Percentiles rank a stretch among this genome's conserved stretches.
These are phyloP conservation scores for Naja naja DNA, from an alignment of 2,113 vertebrate genomes.

Conservation along the genomic window DNA sequence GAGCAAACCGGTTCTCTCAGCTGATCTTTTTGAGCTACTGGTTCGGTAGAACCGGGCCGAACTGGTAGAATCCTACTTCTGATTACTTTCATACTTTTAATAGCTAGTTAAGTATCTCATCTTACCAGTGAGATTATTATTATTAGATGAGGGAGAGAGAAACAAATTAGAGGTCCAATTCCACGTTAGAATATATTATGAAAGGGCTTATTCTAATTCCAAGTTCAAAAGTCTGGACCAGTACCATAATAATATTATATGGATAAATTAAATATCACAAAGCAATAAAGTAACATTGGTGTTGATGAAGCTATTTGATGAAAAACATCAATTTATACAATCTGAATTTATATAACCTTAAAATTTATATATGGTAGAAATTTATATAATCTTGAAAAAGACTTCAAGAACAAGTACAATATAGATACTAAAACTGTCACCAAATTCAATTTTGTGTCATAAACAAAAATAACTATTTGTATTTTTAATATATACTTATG, in stretches of 20 bases:
- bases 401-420: neutral
- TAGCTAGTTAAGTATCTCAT: neutral
- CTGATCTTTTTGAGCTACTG: too few relatives aligned
- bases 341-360: neutral
- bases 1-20: too few relatives aligned
- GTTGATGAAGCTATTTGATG: neutral
- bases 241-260: neutral
- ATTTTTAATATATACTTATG: neutral
- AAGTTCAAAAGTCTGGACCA: neutral
- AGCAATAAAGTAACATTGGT: neutral
- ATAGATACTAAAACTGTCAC: neutral
- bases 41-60: too few relatives aligned
- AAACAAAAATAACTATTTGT: neutral
- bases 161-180: neutral
- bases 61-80: too few relatives aligned
- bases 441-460: neutral
- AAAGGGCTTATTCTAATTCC: neutral
- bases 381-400: neutral
- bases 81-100: neutral
- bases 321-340: neutral
- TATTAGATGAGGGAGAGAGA: neutral
- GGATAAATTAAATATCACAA: neutral
- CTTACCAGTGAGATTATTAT: neutral
- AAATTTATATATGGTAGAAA: neutral
- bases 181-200: neutral